A percentile compares a stretch with the other conserved stretches of the same genome.
Conservation (phyloP, 2,797 vertebrate species). For the Sparus aurata region DNA sequence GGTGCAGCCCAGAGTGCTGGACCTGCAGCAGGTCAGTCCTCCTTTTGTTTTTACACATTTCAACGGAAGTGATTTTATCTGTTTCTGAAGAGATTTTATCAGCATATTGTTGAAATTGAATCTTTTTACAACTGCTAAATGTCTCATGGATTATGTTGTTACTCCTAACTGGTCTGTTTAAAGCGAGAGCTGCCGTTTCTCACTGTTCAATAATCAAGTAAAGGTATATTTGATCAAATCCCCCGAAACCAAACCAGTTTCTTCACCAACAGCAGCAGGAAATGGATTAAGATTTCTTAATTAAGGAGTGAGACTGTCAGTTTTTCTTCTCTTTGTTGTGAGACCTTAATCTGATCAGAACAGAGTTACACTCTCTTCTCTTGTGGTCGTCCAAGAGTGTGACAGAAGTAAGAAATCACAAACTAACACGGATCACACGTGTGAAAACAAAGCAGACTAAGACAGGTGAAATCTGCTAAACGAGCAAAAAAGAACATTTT, state of each 20-base stretch:
- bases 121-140: background rate
- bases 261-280: no score
- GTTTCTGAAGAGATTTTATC: no score
- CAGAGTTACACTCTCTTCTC: background rate
- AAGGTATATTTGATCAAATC: no score
- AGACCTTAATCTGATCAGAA: background rate
- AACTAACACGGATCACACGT: background rate
- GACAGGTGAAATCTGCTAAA: background rate
- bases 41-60: background rate
- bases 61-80: background rate
- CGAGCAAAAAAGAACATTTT: background rate
- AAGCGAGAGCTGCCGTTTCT: no score
- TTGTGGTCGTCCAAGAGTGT: background rate
- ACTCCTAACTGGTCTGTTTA: background rate
- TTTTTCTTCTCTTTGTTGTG: no score
- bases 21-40: conserved; percentile 91
- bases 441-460: background rate
- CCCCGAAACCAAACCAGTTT: no score
- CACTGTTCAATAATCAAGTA: no score
- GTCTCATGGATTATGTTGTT: background rate
- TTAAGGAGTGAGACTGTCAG: no score
- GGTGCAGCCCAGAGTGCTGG: conserved; percentile 97
- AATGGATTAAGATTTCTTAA: no score
- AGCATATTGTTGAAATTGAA: background rate
- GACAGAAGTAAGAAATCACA: background rate